Evolutionary conservation across 1,140 invertebrate species (phyloP), one percentile per base, ranked within the genome.

Genomic region (Bombus turneri): DNA sequence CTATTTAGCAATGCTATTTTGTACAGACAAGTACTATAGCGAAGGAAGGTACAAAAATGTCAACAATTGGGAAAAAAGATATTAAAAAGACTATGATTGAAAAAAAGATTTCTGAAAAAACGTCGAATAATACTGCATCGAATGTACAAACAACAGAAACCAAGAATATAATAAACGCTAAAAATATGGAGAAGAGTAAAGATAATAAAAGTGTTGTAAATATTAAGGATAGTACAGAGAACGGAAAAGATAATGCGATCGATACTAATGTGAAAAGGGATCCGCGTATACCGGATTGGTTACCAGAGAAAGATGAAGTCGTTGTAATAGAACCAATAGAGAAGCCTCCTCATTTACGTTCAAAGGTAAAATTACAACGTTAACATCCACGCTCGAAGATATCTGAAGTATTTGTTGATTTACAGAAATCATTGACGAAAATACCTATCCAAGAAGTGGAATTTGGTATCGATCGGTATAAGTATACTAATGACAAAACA

Each of bases 301-400:
- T 95, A 37, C 92, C 92, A 43, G 90, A 95, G 47, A 96, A 95
- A 59, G 93, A 95, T 73, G 91, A 95, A 85, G 93, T 96, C 47
- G 94, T 95, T 76, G 95, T 96, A 43, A 95, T 97, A 69, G 90
- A 95, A 86, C 95, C 96, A 31, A 93, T 96, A 37, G 93, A 95
- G 84, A 97, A 97, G 94, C 95, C 96, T 31, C 96, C 96, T 18
- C 96, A 97, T 91, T 94, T 96, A 87, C 95, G 96, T 86, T 96
- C 96, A 22, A 97, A 97, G 93, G 96, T 96, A 95, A 88, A 68
- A 86, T 86, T 86, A 72, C 41, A 62, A 62, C 3, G 1, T 62
- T 28, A 62, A n/a, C 4, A 13, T 62, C 3, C 34, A 71, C 86
- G 75, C n/a, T 72, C 43, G 39, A 84, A 68, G 34, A 72, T 57